Evolutionary conservation across 2,888 invertebrate species (phyloP).

Genomic region (Anoplius nigerrimus): DNA sequence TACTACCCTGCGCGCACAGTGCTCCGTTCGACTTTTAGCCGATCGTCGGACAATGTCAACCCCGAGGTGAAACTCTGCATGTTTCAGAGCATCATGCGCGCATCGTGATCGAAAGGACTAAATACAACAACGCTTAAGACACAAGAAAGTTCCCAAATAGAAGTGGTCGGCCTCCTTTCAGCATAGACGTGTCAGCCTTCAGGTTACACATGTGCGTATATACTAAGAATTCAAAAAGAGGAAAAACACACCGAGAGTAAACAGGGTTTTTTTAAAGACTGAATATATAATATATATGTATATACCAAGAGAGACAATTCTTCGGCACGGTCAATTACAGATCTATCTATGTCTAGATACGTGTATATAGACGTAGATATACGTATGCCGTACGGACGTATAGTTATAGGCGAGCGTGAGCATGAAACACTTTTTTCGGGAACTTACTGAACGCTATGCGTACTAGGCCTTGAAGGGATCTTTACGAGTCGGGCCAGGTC

Average conservation of each 20-base stretch:
- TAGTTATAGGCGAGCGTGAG: slow-evolving; percentile 21
- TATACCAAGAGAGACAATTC: no score
- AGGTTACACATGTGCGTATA: no score
- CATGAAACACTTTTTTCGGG: slow-evolving; percentile 41
- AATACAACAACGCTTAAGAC: slow-evolving; percentile 22
- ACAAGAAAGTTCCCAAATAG: slow-evolving; percentile 8
- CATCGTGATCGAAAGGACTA: slow-evolving; percentile 20
- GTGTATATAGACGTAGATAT: background rate
- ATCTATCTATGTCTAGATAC: no score
- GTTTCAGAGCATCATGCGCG: slow-evolving; percentile 22
- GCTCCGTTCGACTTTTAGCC: no score
- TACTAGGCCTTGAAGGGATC: slow-evolving; percentile 71
- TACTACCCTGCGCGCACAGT: no score
- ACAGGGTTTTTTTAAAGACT: no score
- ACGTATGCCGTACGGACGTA: background rate
- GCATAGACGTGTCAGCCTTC: no score
- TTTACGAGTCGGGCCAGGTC: slow-evolving; percentile 74
- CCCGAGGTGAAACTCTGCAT: slow-evolving; percentile 5
- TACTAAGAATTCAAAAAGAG: slow-evolving; percentile 2
- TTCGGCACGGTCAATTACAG: no score
- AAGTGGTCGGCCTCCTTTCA: background rate
- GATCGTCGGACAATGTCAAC: background rate
- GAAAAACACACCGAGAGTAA: no score
- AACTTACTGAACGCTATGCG: slow-evolving; percentile 73
- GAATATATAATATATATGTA: no score